Base-by-base conservation (phyloP, 2,113 vertebrate species). In the Murina feae region DNA sequence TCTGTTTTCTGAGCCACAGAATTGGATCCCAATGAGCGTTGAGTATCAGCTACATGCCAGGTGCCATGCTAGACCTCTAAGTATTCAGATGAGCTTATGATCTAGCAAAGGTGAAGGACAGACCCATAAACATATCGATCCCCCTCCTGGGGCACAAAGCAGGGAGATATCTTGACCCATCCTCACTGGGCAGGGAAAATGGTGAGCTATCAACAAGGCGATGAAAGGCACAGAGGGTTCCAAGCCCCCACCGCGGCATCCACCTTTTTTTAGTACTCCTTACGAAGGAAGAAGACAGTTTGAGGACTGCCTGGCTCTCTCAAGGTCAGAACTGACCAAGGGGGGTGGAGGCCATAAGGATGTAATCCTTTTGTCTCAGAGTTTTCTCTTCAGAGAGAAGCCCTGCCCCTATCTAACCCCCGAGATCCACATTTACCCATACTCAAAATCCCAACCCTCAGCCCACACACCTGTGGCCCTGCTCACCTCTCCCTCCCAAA, bases 321-420 rank as follows among this genome's bases (percentile, higher is more conserved):
- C 6, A 71, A 66, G 65, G 17, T 69, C 18, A 78, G 42, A 79
- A 11, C 42, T 14, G 9, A 35, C 44, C 69, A 84, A 83, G 60
- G 51, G 58, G n/a, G n/a, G 32, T 47, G 5, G 68, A 93, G 35
- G 66, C 51, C 65, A 55, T 28, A 17, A 44, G 2, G 35, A 69
- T 63, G 80, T 60, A 81, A 72, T 17, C 30, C 18, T 47, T 93
- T 78, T 87, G 68, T 85, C 86, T 35, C 39, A 88, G 58, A 55
- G n/a, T 88, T 79, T 93, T 82, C 42, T 69, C 72, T 94, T 69
- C 49, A 55, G 68, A 91, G n/a, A 90, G 74, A 82, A 88, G 1
- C 23, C 85, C 49, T 81, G 47, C 18, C 28, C 72, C 76, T 78
- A 11, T 8, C 49, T 20, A 91, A 30, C 16, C 14, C 23, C 16